These are phyloP conservation scores for Oreochromis tanganicae DNA, from an alignment of 2,113 vertebrate genomes.

Conservation along the genomic window DNA sequence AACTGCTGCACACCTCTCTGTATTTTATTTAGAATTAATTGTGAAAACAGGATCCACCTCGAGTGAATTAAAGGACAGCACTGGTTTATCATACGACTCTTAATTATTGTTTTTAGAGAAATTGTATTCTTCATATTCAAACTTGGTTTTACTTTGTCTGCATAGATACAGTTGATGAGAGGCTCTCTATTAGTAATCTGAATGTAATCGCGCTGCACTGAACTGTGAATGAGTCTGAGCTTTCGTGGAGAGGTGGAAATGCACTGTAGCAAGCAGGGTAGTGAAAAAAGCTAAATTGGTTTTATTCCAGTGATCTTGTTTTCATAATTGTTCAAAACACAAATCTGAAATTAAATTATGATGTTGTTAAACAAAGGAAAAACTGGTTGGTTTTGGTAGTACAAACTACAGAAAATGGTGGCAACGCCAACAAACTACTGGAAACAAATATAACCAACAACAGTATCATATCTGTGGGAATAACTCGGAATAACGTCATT, in stretches of 20 bases:
- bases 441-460: background rate
- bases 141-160: background rate
- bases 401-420: background rate
- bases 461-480: background rate
- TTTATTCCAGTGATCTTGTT: background rate
- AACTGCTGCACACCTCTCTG: background rate
- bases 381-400: background rate
- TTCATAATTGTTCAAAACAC: background rate
- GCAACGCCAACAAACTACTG: fast-evolving
- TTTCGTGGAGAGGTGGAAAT: background rate
- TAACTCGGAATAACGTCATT: background rate
- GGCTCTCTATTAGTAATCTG: background rate
- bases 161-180: fast-evolving
- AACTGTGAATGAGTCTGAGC: background rate
- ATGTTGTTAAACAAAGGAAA: background rate
- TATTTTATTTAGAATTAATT: background rate
- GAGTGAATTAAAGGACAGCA: background rate
- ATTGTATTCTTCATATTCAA: background rate
- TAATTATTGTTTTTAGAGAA: background rate
- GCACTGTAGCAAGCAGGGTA: background rate
- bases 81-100: fast-evolving
- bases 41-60: fast-evolving
- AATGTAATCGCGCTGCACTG: background rate
- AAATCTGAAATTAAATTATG: background rate
- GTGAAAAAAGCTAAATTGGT: background rate